These are phyloP conservation scores for Coptotermes formosanus DNA, from an alignment of 1,140 invertebrate genomes.

Conservation along the genomic window DNA sequence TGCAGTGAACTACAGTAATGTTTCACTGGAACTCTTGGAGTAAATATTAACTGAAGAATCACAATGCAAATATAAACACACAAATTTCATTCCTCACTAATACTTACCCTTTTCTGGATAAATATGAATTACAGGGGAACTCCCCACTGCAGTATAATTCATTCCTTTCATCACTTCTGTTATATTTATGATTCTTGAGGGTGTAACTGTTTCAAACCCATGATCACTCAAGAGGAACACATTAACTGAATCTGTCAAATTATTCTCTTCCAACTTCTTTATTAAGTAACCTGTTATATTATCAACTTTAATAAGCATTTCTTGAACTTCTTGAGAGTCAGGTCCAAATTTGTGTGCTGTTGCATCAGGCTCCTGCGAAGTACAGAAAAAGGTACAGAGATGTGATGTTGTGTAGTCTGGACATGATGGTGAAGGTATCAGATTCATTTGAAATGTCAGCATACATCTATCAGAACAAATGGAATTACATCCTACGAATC, in stretches of 20 bases:
- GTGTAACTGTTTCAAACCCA: slow-evolving; percentile 23
- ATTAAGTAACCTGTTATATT: not conserved
- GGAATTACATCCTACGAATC: too few relatives aligned
- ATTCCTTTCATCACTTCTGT: not conserved
- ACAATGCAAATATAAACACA: not conserved
- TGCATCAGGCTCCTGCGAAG: slow-evolving; percentile 60
- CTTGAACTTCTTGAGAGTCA: slow-evolving; percentile 45
- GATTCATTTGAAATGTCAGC: too few relatives aligned
- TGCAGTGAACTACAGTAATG: too few relatives aligned
- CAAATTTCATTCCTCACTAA: not conserved
- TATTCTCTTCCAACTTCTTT: not conserved
- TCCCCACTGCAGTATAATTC: not conserved
- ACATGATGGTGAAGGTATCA: too few relatives aligned
- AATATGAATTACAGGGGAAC: slow-evolving; percentile 22
- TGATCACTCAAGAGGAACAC: slow-evolving; percentile 26
- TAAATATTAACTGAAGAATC: too few relatives aligned
- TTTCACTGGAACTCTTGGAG: too few relatives aligned
- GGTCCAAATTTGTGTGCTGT: slow-evolving; percentile 56
- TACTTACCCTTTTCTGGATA: slow-evolving; percentile 4
- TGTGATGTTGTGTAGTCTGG: too few relatives aligned
- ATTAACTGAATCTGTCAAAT: slow-evolving; percentile 23
- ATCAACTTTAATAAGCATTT: slow-evolving; percentile 12
- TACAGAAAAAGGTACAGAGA: not conserved
- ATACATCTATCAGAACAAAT: too few relatives aligned
- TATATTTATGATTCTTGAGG: slow-evolving; percentile 24